Conservation (phyloP, 2,113 vertebrate genomes). For the Microcebus jonahi region DNA sequence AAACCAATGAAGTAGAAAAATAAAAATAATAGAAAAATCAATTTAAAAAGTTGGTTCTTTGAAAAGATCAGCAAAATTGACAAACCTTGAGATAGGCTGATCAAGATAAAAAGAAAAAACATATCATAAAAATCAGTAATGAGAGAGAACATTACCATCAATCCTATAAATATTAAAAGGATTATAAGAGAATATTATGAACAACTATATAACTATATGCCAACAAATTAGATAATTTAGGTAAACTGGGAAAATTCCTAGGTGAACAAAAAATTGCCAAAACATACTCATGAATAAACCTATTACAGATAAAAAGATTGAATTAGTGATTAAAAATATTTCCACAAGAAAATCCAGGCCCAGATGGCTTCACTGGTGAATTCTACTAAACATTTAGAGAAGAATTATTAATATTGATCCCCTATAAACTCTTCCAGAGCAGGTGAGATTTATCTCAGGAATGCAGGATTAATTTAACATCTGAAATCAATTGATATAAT, state of each 20-base stretch:
- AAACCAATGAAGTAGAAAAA: neutral
- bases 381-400: neutral
- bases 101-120: neutral
- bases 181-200: neutral
- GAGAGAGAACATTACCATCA: neutral
- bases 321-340: neutral
- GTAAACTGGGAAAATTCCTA: neutral
- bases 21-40: neutral
- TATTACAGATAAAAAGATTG: neutral
- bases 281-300: neutral
- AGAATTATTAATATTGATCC: neutral
- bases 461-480: neutral
- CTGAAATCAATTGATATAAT: neutral
- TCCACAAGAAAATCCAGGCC: neutral
- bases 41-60: neutral
- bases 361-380: neutral
- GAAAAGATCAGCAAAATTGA: neutral
- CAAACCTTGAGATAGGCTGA: neutral
- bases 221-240: neutral
- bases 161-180: neutral
- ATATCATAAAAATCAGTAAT: neutral
- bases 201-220: neutral
- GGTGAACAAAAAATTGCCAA: neutral
- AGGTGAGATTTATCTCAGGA: neutral
- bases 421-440: neutral